Evolutionary conservation across 2,113 vertebrate species (phyloP).

Genomic region (Todiramphus saurophagus): DNA sequence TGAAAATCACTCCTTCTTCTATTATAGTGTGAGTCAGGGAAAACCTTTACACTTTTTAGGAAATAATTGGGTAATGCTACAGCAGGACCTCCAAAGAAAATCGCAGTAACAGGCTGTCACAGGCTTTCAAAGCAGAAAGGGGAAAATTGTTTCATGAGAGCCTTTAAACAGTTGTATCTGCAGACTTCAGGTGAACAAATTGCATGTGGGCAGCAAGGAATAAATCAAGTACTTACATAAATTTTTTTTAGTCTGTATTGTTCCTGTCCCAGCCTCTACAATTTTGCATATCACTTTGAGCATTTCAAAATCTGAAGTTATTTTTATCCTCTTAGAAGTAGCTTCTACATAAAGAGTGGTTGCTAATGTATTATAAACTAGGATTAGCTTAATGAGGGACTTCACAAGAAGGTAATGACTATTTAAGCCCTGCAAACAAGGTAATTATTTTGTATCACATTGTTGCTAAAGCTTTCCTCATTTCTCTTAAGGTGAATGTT

Average conservation of each 20-base stretch:
- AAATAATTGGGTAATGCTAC: slow-evolving; percentile 43
- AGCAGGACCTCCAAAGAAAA: slow-evolving; percentile 27
- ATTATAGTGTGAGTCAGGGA: not conserved
- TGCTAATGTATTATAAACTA: slow-evolving; percentile 60
- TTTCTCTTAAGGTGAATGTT: slow-evolving; percentile 1
- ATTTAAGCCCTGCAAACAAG: slow-evolving; percentile 70
- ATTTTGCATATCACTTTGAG: not conserved
- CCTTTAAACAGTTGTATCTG: slow-evolving; percentile 31
- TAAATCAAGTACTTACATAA: slow-evolving; percentile 7
- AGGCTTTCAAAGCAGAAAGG: not conserved
- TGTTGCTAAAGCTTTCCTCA: not conserved
- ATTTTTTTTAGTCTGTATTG: not conserved
- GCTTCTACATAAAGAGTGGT: slow-evolving; percentile 33
- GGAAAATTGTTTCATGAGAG: not conserved
- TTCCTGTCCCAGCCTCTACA: slow-evolving; percentile 3
- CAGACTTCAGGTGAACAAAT: slow-evolving; percentile 23
- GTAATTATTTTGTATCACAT: slow-evolving; percentile 61
- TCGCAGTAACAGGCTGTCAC: not conserved
- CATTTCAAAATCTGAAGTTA: not conserved
- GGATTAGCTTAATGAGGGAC: slow-evolving; percentile 69
- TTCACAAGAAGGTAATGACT: slow-evolving; percentile 62
- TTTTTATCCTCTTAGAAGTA: slow-evolving; percentile 34
- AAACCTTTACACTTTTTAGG: slow-evolving; percentile 20
- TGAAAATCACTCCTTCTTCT: slow-evolving; percentile 17
- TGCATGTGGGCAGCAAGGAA: slow-evolving; percentile 27